Conservation (phyloP, 2,888 invertebrate genomes). For the Desoria tigrina region DNA sequence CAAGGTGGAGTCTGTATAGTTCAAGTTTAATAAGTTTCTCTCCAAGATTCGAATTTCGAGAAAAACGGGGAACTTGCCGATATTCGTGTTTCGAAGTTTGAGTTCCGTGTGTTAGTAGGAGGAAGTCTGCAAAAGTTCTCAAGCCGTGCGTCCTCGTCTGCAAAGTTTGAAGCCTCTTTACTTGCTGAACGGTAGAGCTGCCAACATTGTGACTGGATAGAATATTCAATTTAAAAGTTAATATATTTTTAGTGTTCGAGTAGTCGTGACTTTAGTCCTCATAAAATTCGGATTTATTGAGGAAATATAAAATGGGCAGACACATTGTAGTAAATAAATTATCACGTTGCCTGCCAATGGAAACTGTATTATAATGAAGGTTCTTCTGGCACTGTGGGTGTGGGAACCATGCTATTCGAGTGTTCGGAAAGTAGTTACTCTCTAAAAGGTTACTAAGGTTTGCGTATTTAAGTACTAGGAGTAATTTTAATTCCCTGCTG, state of each 20-base stretch:
- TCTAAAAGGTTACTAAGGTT: too few relatives aligned
- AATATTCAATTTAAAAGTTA: constrained; percentile 7
- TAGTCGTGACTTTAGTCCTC: neutral
- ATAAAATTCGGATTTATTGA: constrained; percentile 6
- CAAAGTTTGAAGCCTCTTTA: too few relatives aligned
- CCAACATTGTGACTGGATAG: too few relatives aligned
- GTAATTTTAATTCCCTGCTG: too few relatives aligned
- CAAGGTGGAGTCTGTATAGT: neutral
- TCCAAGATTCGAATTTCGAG: neutral
- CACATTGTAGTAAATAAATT: neutral
- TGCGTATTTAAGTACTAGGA: too few relatives aligned
- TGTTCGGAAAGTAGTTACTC: too few relatives aligned
- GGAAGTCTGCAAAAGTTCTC: neutral
- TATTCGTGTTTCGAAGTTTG: too few relatives aligned
- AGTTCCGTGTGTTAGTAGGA: neutral
- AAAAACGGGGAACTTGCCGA: too few relatives aligned
- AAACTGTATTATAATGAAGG: neutral
- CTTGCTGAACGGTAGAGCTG: too few relatives aligned
- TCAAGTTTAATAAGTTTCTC: neutral
- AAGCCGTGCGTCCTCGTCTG: too few relatives aligned
- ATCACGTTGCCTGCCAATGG: neutral
- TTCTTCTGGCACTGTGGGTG: too few relatives aligned
- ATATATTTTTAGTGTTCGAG: neutral
- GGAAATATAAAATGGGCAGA: neutral
- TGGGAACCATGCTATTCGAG: too few relatives aligned